Evolutionary conservation across 2,888 invertebrate species (phyloP).

Genomic region (Coelogynopora nodosa): DNA sequence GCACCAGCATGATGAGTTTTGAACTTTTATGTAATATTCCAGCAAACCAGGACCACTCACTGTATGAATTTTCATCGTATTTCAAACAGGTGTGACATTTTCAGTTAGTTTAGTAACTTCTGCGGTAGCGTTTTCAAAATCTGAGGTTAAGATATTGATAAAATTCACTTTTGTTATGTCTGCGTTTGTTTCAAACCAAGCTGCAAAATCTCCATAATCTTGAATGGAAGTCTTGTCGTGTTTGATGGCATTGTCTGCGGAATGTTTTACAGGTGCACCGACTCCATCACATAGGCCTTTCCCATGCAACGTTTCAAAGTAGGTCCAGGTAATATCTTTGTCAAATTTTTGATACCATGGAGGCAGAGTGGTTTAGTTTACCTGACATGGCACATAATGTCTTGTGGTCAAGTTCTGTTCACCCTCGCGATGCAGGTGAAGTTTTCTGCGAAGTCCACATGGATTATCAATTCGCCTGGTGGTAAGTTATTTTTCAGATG

Average conservation of each 20-base stretch:
- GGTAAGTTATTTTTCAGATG: too few relatives aligned
- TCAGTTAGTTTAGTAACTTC: neutral
- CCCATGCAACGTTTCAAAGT: neutral
- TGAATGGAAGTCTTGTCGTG: neutral
- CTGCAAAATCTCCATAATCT: neutral
- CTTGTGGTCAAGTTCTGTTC: too few relatives aligned
- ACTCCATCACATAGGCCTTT: neutral
- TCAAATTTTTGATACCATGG: too few relatives aligned
- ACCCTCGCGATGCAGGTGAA: too few relatives aligned
- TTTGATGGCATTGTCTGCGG: neutral
- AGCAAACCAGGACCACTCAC: neutral
- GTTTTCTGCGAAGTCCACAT: too few relatives aligned
- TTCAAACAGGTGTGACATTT: neutral
- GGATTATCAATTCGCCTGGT: too few relatives aligned
- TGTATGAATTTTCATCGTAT: neutral
- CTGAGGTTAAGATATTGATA: neutral
- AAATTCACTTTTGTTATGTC: neutral
- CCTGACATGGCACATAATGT: too few relatives aligned
- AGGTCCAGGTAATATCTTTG: too few relatives aligned
- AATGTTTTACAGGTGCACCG: neutral
- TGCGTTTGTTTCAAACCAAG: neutral
- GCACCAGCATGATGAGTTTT: neutral
- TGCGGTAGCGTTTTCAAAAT: constrained; percentile 5
- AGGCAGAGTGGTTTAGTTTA: too few relatives aligned
- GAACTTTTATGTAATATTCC: neutral